Evolutionary conservation across 2,888 invertebrate genomes (phyloP).

Genomic region (Melanostoma mellinum): DNA sequence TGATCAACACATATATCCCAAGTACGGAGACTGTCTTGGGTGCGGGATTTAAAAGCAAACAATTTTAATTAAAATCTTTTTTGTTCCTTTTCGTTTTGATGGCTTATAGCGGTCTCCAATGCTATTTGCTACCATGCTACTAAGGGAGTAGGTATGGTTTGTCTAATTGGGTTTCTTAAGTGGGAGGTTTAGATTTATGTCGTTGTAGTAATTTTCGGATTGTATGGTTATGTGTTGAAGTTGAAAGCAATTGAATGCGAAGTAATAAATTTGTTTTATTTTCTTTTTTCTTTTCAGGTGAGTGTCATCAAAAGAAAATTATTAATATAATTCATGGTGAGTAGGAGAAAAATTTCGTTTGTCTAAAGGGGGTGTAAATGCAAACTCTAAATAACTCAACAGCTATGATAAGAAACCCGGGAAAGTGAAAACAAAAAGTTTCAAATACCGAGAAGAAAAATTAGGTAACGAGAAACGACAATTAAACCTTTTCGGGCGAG

Average conservation of each 20-base stretch:
- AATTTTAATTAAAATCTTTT: slow-evolving; percentile 60
- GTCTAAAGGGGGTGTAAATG: too few species aligned
- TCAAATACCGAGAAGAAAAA: too few species aligned
- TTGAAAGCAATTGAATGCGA: background rate
- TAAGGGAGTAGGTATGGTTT: too few species aligned
- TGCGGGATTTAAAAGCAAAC: slow-evolving; percentile 50
- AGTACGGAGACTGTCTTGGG: slow-evolving; percentile 38
- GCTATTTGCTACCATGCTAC: too few species aligned
- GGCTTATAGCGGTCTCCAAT: background rate
- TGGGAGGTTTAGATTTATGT: too few species aligned
- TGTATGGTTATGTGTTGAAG: background rate
- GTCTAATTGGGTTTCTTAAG: slow-evolving; percentile 5
- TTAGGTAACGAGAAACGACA: too few species aligned
- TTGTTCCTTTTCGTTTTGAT: slow-evolving; percentile 1
- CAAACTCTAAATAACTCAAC: too few species aligned
- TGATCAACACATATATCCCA: background rate
- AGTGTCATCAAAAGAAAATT: background rate
- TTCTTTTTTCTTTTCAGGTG: slow-evolving; percentile 13
- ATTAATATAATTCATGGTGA: background rate
- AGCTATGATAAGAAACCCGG: too few species aligned
- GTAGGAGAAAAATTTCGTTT: background rate
- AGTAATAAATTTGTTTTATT: background rate
- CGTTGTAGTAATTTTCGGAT: too few species aligned
- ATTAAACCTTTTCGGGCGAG: too few species aligned
- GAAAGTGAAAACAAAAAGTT: too few species aligned